These are phyloP conservation scores for Calypte anna DNA, from an alignment of 2,113 vertebrate species.

Conservation along the genomic window DNA sequence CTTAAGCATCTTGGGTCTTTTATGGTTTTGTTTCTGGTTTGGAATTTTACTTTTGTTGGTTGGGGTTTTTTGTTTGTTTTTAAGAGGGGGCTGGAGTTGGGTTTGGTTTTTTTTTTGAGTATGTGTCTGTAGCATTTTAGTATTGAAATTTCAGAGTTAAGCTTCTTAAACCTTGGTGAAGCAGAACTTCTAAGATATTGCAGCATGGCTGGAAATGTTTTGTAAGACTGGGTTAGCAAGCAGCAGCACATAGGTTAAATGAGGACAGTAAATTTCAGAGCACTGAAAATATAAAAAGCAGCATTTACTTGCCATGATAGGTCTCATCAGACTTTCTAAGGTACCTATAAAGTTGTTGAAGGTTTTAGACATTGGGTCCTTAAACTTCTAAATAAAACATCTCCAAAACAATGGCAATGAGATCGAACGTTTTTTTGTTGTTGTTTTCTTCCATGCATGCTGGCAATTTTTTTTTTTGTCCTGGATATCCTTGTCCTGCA, in stretches of 20 bases:
- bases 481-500: neutral
- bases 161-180: conserved; percentile 1
- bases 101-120: neutral
- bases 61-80: neutral
- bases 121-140: neutral
- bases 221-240: neutral
- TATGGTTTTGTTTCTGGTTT: neutral
- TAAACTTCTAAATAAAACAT: neutral
- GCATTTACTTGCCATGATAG: neutral
- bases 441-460: neutral
- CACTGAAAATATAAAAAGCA: neutral
- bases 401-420: neutral
- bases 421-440: neutral
- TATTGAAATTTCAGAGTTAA: neutral
- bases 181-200: conserved; percentile 16
- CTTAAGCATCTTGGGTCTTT: neutral
- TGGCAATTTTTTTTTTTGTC: neutral
- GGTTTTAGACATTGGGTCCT: neutral
- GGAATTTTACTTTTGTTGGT: too few species aligned
- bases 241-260: conserved; percentile 11
- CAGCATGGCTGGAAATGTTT: conserved; percentile 31
- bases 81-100: neutral
- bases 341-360: neutral
- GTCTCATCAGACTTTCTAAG: neutral
- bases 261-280: neutral